These are phyloP conservation scores for Aleiodes sp. DNA, from an alignment of 1,140 invertebrate species.

Conservation along the genomic window DNA sequence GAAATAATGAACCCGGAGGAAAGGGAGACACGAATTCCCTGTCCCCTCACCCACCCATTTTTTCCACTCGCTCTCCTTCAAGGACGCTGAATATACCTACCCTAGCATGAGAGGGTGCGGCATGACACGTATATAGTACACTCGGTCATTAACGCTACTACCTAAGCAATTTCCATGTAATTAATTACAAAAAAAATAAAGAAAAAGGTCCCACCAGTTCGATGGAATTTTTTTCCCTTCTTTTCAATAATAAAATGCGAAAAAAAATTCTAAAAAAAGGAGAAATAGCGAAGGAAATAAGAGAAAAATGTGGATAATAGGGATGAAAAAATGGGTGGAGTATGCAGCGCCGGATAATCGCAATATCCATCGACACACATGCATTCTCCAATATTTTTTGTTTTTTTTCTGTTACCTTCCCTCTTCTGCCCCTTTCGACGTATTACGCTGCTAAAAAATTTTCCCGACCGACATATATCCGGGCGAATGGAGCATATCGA, in stretches of 20 bases:
- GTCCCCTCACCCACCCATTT: no score
- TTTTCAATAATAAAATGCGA: background rate
- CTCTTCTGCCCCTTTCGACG: constrained; percentile 16
- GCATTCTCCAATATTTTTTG: no score
- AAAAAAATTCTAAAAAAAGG: constrained; percentile 8
- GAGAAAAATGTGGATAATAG: background rate
- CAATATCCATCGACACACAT: constrained; percentile 35
- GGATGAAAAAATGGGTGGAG: constrained; percentile 22
- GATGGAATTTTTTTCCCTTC: no score
- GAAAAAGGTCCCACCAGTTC: no score
- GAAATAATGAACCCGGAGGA: constrained; percentile 18
- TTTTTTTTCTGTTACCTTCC: background rate
- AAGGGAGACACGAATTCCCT: background rate
- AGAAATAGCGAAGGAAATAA: background rate
- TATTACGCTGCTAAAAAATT: constrained; percentile 22
- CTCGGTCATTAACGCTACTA: constrained; percentile 15
- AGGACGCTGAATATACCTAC: background rate
- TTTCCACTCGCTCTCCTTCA: no score
- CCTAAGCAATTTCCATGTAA: constrained; percentile 20
- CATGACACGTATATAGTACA: background rate
- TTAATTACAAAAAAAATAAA: constrained; percentile 13
- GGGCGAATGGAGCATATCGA: constrained; percentile 28
- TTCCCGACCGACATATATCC: constrained; percentile 20
- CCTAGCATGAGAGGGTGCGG: background rate
- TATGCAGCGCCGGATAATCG: constrained; percentile 29